Evolutionary conservation across 2,797 vertebrate genomes (phyloP), one percentile per base, ranked within the genome.

Genomic region (Sarcoramphus papa): DNA sequence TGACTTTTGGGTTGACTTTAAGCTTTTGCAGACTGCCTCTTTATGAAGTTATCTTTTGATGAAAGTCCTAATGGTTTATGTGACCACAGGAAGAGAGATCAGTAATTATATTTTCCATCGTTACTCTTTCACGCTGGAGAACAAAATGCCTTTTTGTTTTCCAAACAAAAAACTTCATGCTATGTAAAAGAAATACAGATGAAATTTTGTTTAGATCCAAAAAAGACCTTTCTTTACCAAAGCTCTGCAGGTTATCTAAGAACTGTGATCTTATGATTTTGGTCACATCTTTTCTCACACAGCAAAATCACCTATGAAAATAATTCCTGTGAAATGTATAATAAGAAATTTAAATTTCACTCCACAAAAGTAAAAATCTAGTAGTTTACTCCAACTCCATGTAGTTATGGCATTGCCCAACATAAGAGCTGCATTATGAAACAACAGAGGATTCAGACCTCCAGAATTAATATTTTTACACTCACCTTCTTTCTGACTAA

Each of bases 41-140:
- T 94, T 78, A 78, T 47, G 24, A 93, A 91, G 25, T 72, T 88
- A 96, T 62, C 57, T 50, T 78, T 54, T 88, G 60, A 85, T 41
- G 31, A 63, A 88, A 93, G 53, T 53, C 59, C 27, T 81, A 72
- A 62, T 59, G 7, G 9, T 8, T 54, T 33, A 13, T 68, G 47
- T 62, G 76, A 65, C 27, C 24, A 60, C 62, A 73, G 74, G 77
- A 82, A 93, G 48, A 67, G 17, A 85, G 37, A 88, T 14, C 18
- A 62, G 41, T 51, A 91, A 86, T 74, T 86, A 41, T 8, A 53
- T 85, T 83, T 93, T 67, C 62, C 18, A 40, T 62, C 31, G 8
- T 59, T 81, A 51, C 18, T 54, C 9, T 69, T 78, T 75, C 43
- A 17, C 0, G 1, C 0, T 72, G 50, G 48, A 90, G 41, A 77